Evolutionary conservation across 1,140 invertebrate genomes (phyloP), one percentile per base, ranked within the genome.

Genomic region (Drosophila nasuta): DNA sequence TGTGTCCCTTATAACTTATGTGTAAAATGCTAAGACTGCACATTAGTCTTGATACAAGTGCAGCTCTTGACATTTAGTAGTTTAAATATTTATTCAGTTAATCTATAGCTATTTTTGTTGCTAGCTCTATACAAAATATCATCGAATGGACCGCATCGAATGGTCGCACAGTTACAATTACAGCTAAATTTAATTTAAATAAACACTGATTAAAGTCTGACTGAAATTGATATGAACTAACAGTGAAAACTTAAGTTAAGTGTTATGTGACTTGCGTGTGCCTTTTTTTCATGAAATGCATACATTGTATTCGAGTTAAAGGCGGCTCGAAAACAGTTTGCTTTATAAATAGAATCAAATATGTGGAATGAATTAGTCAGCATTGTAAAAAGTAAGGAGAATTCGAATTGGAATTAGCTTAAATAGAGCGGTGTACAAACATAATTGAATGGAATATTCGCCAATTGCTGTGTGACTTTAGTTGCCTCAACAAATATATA

Each of bases 121-220:
- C 41, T 33, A 45, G 48, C 43, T 66, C 51, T 74, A 58, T 73
- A 74, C 72, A 76, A 68, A 54, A 68, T 62, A 63, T 46, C 20
- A 52, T 59, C 45, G 54, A 63, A 60, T 38, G 38, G 35, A 41
- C 60, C 59, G 52, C 51, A 17, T 43, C 11, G 41, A 43, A 30
- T 59, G 59, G 5, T 33, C 38, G 69, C 70, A 59, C 45, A 38
- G 63, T 67, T 25, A 25, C 20, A 66, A 17, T 64, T 57, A 58
- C 2, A 56, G 30, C 68, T 81, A 82, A 54, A 67, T 63, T 69
- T 81, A 78, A 71, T 77, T 85, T 75, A 80, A 72, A 77, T 89
- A 77, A 77, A 77, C 52, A 70, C 58, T 67, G 63, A 66, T 66
- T 70, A 65, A 81, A 78, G 70, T 78, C 58, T 69, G 76, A 82